Evolutionary conservation across 2,797 vertebrate species (phyloP).

Genomic region (Lepus townsendii): DNA sequence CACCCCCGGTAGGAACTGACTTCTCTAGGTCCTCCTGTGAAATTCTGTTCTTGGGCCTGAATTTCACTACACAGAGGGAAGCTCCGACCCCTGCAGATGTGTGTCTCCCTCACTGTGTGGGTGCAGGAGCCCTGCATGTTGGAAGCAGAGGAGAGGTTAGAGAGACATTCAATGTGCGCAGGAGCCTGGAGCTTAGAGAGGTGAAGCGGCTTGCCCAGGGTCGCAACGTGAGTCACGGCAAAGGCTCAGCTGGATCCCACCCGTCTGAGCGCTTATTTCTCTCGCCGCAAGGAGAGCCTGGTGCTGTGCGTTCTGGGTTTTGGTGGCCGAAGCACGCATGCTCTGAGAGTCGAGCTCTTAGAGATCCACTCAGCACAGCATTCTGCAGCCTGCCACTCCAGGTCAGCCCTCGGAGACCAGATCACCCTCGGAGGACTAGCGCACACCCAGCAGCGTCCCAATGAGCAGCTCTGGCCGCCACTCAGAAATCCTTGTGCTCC

Average conservation of each 20-base stretch:
- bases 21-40: neutral
- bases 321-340: neutral
- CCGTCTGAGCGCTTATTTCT: fast-evolving
- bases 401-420: neutral
- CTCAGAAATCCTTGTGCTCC: neutral
- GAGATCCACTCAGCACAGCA: neutral
- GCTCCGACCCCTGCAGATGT: no score
- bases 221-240: neutral
- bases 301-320: neutral
- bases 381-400: constrained; percentile 8
- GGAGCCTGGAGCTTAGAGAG: neutral
- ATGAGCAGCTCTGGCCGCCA: neutral
- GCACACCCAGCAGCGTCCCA: neutral
- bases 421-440: neutral
- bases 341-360: neutral
- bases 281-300: neutral
- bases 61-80: neutral
- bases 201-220: neutral
- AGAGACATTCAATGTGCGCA: neutral
- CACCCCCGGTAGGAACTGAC: neutral
- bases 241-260: neutral
- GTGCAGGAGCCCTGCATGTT: neutral
- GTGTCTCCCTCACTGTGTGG: neutral
- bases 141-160: neutral
- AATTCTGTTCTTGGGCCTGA: neutral